These are phyloP conservation scores for Anoncus sp. DNA, from an alignment of 2,888 invertebrate species.

Conservation along the genomic window DNA sequence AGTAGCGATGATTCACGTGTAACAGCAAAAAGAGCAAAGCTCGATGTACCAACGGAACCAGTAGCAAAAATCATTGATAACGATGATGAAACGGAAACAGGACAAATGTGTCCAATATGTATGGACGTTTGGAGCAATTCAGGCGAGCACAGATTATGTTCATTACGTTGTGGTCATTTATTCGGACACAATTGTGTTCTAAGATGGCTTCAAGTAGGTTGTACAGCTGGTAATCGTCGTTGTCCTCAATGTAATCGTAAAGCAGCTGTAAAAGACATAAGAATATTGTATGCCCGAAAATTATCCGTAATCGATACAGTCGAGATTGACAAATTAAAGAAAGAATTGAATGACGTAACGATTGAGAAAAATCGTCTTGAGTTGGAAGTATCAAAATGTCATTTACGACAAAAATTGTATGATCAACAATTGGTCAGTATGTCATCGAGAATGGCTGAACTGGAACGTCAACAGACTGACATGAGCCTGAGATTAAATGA, in stretches of 20 bases:
- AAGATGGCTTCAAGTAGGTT: constrained; percentile 88
- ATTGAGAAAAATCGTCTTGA: constrained; percentile 86
- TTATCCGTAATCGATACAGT: constrained; percentile 91
- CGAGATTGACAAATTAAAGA: constrained; percentile 87
- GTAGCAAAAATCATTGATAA: constrained; percentile 17
- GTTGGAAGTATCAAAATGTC: constrained; percentile 86
- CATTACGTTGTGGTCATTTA: constrained; percentile 96
- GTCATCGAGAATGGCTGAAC: constrained; percentile 72
- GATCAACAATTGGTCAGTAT: constrained; percentile 80
- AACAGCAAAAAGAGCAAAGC: constrained; percentile 34
- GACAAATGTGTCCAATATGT: constrained; percentile 91
- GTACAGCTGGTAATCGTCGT: constrained; percentile 84
- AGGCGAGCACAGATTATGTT: constrained; percentile 94
- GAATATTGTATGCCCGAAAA: constrained; percentile 91
- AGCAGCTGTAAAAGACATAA: constrained; percentile 88
- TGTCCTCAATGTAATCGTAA: constrained; percentile 96
- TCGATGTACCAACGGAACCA: constrained; percentile 30
- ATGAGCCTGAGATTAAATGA: constrained; percentile 73
- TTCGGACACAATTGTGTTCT: constrained; percentile 93
- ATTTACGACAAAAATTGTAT: constrained; percentile 81
- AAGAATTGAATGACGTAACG: constrained; percentile 78
- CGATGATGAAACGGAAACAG: constrained; percentile 56
- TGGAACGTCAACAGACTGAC: constrained; percentile 71
- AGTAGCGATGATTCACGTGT: constrained; percentile 26
- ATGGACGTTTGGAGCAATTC: constrained; percentile 94